A percentile compares a stretch with the other conserved stretches of the same genome.
These are phyloP conservation scores for Platycnemis pennipes DNA, from an alignment of 2,888 invertebrate genomes.

Conservation along the genomic window DNA sequence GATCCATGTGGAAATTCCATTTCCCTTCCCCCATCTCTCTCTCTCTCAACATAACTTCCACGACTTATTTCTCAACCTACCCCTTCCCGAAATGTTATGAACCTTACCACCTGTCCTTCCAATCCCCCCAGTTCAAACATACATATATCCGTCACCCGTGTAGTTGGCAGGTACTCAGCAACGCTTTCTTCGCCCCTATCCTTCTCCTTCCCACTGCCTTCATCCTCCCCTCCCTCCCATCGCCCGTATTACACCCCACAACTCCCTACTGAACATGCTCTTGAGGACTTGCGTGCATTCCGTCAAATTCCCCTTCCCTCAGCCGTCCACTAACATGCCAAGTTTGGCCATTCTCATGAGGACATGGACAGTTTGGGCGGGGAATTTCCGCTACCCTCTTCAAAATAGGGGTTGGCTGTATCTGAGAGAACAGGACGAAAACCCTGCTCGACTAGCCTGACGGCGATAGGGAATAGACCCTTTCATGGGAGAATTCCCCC, in stretches of 20 bases:
- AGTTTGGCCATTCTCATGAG: not conserved
- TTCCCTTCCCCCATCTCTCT: not conserved
- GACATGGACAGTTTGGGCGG: not conserved
- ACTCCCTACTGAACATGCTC: not conserved
- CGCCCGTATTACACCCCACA: not conserved
- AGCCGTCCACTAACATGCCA: not conserved
- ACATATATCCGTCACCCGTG: not conserved
- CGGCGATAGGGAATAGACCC: no score
- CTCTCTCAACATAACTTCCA: not conserved
- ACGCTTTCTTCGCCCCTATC: not conserved
- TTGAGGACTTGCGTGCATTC: not conserved
- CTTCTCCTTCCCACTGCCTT: not conserved
- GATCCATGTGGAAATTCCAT: not conserved
- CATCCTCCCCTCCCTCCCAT: not conserved
- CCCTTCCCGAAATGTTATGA: constrained; percentile 36
- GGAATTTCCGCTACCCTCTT: not conserved
- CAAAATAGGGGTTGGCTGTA: not conserved
- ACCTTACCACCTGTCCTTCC: not conserved
- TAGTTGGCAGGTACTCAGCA: not conserved
- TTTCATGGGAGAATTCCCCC: no score
- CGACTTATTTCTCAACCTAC: not conserved
- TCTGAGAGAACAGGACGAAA: not conserved
- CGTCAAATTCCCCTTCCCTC: not conserved
- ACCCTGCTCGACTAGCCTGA: not conserved
- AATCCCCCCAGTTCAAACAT: not conserved